Evolutionary conservation across 92 coral and sea anemone species (phyloP).

Genomic region (Epizoanthus ramosus): DNA sequence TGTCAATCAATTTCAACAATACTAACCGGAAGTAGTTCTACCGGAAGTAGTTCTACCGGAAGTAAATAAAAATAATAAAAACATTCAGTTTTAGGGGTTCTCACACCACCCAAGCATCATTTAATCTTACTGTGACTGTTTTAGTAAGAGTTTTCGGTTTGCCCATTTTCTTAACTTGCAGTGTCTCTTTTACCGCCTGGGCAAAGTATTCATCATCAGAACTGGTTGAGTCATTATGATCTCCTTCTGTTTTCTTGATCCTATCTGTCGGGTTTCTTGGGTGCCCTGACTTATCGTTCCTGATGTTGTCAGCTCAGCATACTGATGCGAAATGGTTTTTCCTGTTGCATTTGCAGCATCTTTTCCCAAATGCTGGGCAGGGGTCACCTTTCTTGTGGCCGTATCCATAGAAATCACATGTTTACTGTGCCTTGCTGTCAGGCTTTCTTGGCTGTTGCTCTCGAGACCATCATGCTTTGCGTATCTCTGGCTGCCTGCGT

Average conservation of each 20-base stretch:
- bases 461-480: too few species aligned
- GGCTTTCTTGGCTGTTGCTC: too few species aligned
- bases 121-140: conserved; percentile 61
- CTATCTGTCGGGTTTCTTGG: not conserved
- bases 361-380: conserved; percentile 66
- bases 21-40: too few species aligned
- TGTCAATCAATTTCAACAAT: too few species aligned
- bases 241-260: conserved; percentile 39
- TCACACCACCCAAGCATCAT: too few species aligned
- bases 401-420: conserved; percentile 6
- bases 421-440: too few species aligned
- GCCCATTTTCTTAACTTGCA: conserved; percentile 50
- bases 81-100: too few species aligned
- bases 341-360: conserved; percentile 54
- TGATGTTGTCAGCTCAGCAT: conserved; percentile 11
- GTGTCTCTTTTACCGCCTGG: conserved; percentile 39
- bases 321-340: conserved; percentile 57
- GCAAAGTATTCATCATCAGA: conserved; percentile 71
- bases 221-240: conserved; percentile 47
- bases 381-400: conserved; percentile 41
- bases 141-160: conserved; percentile 1
- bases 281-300: too few species aligned
- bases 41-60: too few species aligned
- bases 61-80: too few species aligned
- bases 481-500: not conserved